Evolutionary conservation across 2,113 vertebrate genomes (phyloP), one percentile per base, ranked within the genome.

Genomic region (Myxocyprinus asiaticus): DNA sequence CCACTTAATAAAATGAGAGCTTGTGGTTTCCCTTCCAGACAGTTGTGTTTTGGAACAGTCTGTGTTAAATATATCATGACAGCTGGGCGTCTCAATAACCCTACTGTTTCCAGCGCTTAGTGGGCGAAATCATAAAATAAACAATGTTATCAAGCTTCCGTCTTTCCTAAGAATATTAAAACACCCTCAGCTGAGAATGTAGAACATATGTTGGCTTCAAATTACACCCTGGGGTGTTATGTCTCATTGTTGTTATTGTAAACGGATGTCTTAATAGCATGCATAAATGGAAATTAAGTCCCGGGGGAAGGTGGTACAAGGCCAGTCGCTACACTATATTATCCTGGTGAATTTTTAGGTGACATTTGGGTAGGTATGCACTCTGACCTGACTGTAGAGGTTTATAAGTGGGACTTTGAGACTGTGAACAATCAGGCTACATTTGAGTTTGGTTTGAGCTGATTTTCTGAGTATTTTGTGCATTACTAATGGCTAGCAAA

Each of bases 121-220:
- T 33, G 22, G 22, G 3, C 22, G 3, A 33, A 22, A 61, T 47
- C n/a, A 47, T 56, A 47, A 45, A 59, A 47, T 47, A 59, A 73
- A 73, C 70, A 73, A 64, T 64, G 59, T 75, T 51, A 33, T 50
- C 8, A 45, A 50, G 56, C 15, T 14, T 74, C 7, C 47, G 3
- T 33, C 22, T 33, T 33, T 33, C 22, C 22, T 33, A 33, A 33
- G 22, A 33, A 33, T 33, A 9, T 75, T n/a, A 47, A 22, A 42
- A 15, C 22, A 56, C 22, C 6, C 62, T 74, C 45, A 5, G 22
- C 22, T 33, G 22, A 11, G 47, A 9, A 17, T 53, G 7, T 55
- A 33, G 72, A 75, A 75, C 72, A 75, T 75, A 17, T 75, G 72
- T 11, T 61, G 55, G 72, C 45, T 10, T 75, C 44, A 72, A 73